These are phyloP conservation scores for Centruroides vittatus DNA, from an alignment of 1,140 invertebrate genomes.

Conservation along the genomic window DNA sequence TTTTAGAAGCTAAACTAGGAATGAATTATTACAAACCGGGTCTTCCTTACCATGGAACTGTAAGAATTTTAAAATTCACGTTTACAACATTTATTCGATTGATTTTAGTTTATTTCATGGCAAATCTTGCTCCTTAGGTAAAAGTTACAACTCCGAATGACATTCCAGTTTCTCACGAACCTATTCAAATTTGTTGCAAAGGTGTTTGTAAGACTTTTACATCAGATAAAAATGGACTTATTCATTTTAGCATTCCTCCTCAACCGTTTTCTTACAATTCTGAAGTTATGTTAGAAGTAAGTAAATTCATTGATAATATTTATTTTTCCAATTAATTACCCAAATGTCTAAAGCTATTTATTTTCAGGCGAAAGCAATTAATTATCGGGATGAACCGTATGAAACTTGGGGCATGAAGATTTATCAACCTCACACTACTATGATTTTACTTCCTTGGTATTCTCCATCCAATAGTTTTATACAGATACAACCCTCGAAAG, in stretches of 20 bases:
- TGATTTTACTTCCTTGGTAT: slow-evolving; percentile 1
- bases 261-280: background rate
- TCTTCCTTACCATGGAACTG: slow-evolving; percentile 46
- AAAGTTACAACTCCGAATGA: too few species aligned
- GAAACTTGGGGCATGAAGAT: background rate
- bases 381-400: background rate
- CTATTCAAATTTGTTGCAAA: too few species aligned
- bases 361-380: slow-evolving; percentile 2
- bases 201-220: background rate
- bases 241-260: background rate
- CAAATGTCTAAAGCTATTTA: background rate
- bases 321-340: background rate
- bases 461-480: slow-evolving; percentile 6
- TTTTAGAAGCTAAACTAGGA: slow-evolving; percentile 30
- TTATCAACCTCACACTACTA: background rate
- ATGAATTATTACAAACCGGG: slow-evolving; percentile 44
- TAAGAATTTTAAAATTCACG: slow-evolving; percentile 18
- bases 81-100: too few species aligned
- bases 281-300: background rate
- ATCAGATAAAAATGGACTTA: background rate
- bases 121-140: too few species aligned
- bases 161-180: too few species aligned
- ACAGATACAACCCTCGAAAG: slow-evolving; percentile 2
- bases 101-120: too few species aligned
- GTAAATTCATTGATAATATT: background rate